Conservation (phyloP, 2,797 vertebrate genomes). For the Alectoris magna region DNA sequence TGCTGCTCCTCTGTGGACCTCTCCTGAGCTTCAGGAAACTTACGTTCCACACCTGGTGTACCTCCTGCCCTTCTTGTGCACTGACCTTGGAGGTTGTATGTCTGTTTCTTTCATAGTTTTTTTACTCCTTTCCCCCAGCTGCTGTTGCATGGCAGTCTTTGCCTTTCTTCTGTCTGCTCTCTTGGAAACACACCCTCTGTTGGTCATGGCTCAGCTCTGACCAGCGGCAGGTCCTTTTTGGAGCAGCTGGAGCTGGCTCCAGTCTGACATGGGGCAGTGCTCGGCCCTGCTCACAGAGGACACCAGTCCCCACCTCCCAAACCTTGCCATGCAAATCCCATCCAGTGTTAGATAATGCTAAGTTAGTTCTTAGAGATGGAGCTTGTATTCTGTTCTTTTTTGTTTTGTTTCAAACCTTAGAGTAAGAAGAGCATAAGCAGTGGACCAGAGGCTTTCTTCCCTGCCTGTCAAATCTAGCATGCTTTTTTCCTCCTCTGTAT, state of each 20-base stretch:
- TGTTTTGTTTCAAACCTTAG: background rate
- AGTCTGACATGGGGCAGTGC: background rate
- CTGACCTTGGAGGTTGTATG: background rate
- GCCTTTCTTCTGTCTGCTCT: background rate
- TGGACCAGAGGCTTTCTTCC: background rate
- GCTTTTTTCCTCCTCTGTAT: background rate
- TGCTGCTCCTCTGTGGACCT: background rate
- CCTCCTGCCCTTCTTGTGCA: background rate
- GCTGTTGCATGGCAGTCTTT: background rate
- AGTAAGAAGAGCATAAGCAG: background rate
- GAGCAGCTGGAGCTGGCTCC: background rate
- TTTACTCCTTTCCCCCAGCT: background rate
- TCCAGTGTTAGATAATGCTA: background rate
- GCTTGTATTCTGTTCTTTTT: background rate
- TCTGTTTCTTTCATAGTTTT: background rate
- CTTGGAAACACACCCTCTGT: background rate
- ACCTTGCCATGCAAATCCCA: background rate
- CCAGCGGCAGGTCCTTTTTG: background rate
- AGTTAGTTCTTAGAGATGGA: background rate
- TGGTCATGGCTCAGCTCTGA: background rate
- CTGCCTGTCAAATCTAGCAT: background rate
- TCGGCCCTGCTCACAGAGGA: too few relatives aligned
- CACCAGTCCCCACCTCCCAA: too few relatives aligned
- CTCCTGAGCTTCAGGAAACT: background rate
- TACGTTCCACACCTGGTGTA: background rate